A percentile compares a stretch with the other conserved stretches of the same genome.
These are phyloP conservation scores for Lottia scabra DNA, from an alignment of 2,888 invertebrate genomes.

Conservation along the genomic window DNA sequence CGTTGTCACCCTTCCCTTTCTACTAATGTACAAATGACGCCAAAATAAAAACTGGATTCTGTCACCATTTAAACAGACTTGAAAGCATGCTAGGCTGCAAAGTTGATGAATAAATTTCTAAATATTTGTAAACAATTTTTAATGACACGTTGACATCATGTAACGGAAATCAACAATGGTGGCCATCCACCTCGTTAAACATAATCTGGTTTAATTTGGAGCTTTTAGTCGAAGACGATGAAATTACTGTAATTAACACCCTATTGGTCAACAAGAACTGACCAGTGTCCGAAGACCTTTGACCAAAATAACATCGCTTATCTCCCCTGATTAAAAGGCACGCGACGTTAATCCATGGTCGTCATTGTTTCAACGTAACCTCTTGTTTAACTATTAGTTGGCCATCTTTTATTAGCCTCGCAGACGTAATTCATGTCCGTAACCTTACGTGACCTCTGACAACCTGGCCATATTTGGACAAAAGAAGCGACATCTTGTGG, in stretches of 20 bases:
- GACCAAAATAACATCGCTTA: neutral
- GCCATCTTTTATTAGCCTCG: neutral
- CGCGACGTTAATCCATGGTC: neutral
- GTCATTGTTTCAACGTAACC: neutral
- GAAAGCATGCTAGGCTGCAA: too few species aligned
- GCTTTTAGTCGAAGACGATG: neutral
- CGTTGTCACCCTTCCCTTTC: too few species aligned
- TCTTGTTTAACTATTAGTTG: neutral
- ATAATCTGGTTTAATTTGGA: neutral
- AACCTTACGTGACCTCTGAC: neutral
- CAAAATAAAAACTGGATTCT: too few species aligned
- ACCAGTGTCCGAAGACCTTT: conserved; percentile 1
- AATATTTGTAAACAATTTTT: too few species aligned
- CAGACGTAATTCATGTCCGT: neutral
- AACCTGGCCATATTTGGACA: conserved; percentile 6
- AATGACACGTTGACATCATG: too few species aligned
- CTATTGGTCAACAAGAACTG: neutral
- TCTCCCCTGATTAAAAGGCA: neutral
- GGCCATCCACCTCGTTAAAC: neutral
- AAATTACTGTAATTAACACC: neutral
- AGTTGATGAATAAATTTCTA: too few species aligned
- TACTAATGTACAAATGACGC: too few species aligned
- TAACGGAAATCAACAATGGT: too few species aligned
- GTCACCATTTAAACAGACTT: too few species aligned
- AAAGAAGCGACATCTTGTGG: conserved; percentile 3